phyloP scores from a whole-genome alignment of 2,888 invertebrate species.

The Drosophila trichaetosa region DNA sequence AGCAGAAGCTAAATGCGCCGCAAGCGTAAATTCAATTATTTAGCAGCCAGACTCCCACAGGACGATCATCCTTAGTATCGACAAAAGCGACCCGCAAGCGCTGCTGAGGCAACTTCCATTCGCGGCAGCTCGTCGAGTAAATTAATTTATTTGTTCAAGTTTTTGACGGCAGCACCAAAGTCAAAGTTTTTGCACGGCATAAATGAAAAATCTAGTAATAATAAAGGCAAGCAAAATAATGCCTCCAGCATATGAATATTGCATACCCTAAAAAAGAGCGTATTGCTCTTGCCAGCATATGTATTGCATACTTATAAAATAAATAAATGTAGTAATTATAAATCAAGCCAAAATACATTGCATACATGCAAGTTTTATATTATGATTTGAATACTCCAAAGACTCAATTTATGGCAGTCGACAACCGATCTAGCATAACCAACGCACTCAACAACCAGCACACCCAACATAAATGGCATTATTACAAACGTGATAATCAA shows the following conservation, averaged over 20 bases:
- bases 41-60: slow-evolving; percentile 57
- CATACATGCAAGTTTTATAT: neutral
- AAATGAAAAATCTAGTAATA: slow-evolving; percentile 33
- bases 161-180: slow-evolving; percentile 63
- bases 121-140: slow-evolving; percentile 58
- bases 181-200: slow-evolving; percentile 57
- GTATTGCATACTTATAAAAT: neutral
- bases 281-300: no score
- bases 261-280: slow-evolving; percentile 17
- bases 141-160: slow-evolving; percentile 79
- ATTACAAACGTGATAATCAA: slow-evolving; percentile 6
- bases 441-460: no score
- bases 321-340: neutral
- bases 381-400: neutral
- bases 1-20: slow-evolving; percentile 45
- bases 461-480: neutral
- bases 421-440: neutral
- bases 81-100: slow-evolving; percentile 8
- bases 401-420: neutral
- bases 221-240: slow-evolving; percentile 2
- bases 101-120: slow-evolving; percentile 22
- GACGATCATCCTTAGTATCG: slow-evolving; percentile 57
- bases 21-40: slow-evolving; percentile 72
- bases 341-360: neutral
- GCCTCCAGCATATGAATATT: neutral